phyloP scores from a whole-genome alignment of 2,113 vertebrate species.

The Cacatua alba region DNA sequence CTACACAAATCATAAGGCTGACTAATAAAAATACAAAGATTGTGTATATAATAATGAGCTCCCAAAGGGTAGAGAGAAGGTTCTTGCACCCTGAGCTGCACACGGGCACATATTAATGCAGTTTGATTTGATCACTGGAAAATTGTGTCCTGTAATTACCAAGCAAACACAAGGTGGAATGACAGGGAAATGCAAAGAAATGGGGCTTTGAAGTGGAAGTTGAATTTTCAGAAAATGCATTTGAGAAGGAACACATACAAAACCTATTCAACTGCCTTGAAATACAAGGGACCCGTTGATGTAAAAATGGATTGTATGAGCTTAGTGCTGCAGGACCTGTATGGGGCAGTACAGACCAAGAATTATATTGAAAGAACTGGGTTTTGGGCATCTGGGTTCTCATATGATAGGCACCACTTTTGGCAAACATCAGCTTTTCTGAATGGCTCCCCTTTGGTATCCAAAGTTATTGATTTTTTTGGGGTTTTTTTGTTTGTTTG shows the following conservation, averaged over 20 bases:
- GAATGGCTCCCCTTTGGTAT: neutral
- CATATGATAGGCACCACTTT: neutral
- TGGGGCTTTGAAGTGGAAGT: constrained; percentile 42
- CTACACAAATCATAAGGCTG: constrained; percentile 54
- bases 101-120: constrained; percentile 32
- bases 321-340: neutral
- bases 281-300: constrained; percentile 10
- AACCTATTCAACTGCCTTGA: neutral
- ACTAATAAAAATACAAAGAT: constrained; percentile 62
- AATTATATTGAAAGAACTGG: neutral
- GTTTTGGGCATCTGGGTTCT: neutral
- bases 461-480: neutral
- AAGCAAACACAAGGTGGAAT: constrained; percentile 32
- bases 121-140: constrained; percentile 65
- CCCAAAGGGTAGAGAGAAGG: constrained; percentile 44
- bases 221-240: constrained; percentile 22
- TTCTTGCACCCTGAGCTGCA: constrained; percentile 44
- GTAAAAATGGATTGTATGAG: neutral
- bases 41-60: constrained; percentile 64
- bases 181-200: constrained; percentile 53
- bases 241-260: neutral
- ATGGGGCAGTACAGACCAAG: constrained; percentile 46
- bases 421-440: neutral
- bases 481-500: neutral
- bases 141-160: constrained; percentile 63